Evolutionary conservation across 2,888 invertebrate species (phyloP).

Genomic region (Amiota communis): DNA sequence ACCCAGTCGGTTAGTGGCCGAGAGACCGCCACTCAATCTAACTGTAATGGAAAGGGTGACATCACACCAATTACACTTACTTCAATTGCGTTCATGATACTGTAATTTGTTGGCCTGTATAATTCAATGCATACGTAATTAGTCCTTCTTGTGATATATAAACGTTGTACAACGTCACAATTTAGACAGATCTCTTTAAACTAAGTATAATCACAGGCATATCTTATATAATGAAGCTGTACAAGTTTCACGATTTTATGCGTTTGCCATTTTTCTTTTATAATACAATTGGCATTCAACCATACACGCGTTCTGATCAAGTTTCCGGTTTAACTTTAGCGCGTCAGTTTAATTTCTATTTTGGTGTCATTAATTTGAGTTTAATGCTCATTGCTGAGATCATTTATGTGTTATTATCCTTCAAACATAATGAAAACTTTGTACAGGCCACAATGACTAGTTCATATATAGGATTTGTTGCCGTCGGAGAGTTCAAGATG

Average conservation of each 20-base stretch:
- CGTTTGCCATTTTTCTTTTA: slow-evolving; percentile 46
- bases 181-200: not conserved
- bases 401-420: slow-evolving; percentile 53
- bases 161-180: not conserved
- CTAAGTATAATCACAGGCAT: not conserved
- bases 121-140: slow-evolving; percentile 22
- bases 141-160: not conserved
- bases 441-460: slow-evolving; percentile 60
- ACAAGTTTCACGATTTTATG: slow-evolving; percentile 44
- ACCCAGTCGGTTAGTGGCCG: no score
- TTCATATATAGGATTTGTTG: slow-evolving; percentile 65
- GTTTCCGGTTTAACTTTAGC: not conserved
- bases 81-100: no score
- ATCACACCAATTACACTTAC: no score
- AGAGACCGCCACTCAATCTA: no score
- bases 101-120: slow-evolving; percentile 18
- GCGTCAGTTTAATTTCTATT: slow-evolving; percentile 9
- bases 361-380: slow-evolving; percentile 37
- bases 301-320: slow-evolving; percentile 23
- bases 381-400: slow-evolving; percentile 49
- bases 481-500: slow-evolving; percentile 63
- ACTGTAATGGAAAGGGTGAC: no score
- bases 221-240: not conserved
- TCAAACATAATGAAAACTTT: slow-evolving; percentile 51
- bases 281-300: slow-evolving; percentile 42